phyloP scores from a whole-genome alignment of 92 coral and sea anemone genomes.

The Zoanthus solanderi region DNA sequence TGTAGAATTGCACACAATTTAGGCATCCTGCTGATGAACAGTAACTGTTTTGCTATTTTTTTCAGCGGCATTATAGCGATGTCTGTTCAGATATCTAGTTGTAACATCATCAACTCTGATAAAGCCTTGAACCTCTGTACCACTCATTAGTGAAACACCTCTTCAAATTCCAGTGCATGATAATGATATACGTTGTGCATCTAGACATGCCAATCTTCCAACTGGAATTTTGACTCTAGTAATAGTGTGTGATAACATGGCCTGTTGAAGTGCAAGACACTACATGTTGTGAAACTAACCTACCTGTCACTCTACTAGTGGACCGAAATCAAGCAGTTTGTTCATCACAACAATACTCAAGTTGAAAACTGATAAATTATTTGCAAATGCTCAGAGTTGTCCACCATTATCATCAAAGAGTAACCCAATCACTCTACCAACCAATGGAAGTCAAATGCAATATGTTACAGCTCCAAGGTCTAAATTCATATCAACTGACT shows the following conservation, averaged over 20 bases:
- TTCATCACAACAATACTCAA: too few species aligned
- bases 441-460: neutral
- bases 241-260: too few species aligned
- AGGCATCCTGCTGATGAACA: too few species aligned
- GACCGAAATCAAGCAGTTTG: too few species aligned
- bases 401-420: neutral
- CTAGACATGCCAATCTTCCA: neutral
- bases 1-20: too few species aligned
- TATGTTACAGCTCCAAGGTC: constrained; percentile 6
- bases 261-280: too few species aligned
- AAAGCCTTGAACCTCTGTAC: neutral
- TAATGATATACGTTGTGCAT: neutral
- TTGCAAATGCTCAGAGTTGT: neutral
- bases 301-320: too few species aligned
- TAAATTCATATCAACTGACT: neutral
- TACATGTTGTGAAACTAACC: too few species aligned
- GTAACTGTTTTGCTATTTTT: too few species aligned
- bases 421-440: neutral
- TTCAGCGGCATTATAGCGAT: too few species aligned
- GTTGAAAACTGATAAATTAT: neutral
- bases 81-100: too few species aligned
- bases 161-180: neutral
- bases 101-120: neutral
- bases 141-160: neutral
- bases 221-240: neutral